Evolutionary conservation across 2,113 vertebrate genomes (phyloP).

Genomic region (Tauraco erythrolophus): DNA sequence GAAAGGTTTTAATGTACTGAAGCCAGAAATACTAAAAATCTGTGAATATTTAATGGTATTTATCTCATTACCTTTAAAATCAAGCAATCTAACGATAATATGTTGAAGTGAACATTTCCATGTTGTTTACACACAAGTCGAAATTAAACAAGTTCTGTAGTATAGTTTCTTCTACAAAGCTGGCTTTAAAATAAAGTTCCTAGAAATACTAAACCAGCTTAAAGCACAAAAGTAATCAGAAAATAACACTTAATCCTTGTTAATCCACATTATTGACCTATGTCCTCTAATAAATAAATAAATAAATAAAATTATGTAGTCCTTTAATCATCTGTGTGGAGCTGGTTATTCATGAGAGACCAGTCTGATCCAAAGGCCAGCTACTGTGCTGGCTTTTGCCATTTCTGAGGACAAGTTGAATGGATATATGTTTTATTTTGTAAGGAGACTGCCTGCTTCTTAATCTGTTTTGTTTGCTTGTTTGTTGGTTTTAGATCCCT

Average conservation of each 20-base stretch:
- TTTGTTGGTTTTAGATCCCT: not conserved
- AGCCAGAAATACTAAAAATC: not conserved
- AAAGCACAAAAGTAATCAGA: conserved; percentile 70
- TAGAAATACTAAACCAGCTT: conserved; percentile 61
- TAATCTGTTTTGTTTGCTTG: not conserved
- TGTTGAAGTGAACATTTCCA: not conserved
- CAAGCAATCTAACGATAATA: not conserved
- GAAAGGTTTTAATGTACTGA: not conserved
- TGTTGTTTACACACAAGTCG: not conserved
- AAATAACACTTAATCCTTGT: conserved; percentile 69
- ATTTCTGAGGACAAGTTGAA: not conserved
- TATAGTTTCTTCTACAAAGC: conserved; percentile 38
- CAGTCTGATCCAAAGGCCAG: conserved; percentile 12
- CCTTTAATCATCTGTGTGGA: conserved; percentile 25
- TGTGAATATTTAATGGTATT: not conserved
- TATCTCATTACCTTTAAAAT: not conserved
- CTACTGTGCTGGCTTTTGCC: not conserved
- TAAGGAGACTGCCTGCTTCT: not conserved
- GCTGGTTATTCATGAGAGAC: not conserved
- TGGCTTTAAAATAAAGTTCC: conserved; percentile 56
- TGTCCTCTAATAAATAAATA: conserved; percentile 26
- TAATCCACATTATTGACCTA: conserved; percentile 73
- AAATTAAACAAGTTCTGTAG: not conserved
- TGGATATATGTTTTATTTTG: conserved; percentile 33
- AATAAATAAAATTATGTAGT: not conserved